Conservation (phyloP, 2,888 invertebrate genomes). For the Phymatocera aterrima region DNA sequence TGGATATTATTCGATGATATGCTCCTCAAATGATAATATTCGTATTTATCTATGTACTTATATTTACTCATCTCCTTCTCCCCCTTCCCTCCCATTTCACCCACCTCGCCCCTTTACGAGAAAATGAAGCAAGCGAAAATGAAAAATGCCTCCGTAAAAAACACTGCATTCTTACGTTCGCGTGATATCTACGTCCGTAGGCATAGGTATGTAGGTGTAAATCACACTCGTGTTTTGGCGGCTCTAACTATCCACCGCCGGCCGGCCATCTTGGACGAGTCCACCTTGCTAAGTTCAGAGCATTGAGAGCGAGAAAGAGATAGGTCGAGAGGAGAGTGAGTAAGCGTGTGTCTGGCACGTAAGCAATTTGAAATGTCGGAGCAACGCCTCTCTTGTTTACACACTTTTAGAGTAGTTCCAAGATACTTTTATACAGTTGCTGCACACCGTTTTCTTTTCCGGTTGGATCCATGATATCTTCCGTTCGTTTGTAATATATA, state of each 20-base stretch:
- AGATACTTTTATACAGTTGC: background rate
- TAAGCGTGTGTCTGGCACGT: background rate
- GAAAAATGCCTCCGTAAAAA: no score
- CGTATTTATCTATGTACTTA: no score
- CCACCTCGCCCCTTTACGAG: no score
- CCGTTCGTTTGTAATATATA: background rate
- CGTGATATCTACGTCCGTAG: no score
- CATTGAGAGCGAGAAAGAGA: constrained; percentile 29
- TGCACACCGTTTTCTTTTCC: background rate
- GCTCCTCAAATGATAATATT: no score
- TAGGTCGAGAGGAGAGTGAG: background rate
- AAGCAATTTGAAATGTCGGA: constrained; percentile 29
- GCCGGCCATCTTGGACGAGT: constrained; percentile 72
- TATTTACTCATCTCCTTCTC: no score
- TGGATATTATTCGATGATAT: no score
- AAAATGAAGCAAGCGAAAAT: background rate
- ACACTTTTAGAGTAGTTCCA: background rate
- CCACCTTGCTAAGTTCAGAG: constrained; percentile 62
- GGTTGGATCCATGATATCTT: background rate
- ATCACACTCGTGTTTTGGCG: constrained; percentile 6
- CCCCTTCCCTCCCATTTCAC: no score
- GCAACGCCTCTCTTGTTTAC: constrained; percentile 41
- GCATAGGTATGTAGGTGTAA: no score
- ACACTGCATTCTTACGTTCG: no score
- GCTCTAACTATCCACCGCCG: constrained; percentile 24